Percentiles rank a stretch among this genome's conserved stretches.
phyloP scores from a whole-genome alignment of 2,113 vertebrate species.

The Saguinus midas region DNA sequence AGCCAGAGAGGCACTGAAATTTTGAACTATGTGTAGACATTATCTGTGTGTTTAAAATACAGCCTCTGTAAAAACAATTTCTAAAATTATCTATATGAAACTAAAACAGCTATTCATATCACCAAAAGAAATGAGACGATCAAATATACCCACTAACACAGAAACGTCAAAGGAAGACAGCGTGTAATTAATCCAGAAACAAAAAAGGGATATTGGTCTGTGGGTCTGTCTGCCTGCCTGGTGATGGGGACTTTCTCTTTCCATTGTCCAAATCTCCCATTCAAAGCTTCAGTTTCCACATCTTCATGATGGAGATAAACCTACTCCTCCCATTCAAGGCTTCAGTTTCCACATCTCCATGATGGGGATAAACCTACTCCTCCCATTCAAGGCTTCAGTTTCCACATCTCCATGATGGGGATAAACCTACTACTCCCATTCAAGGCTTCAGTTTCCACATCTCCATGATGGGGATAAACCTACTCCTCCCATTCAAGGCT shows the following conservation, averaged over 20 bases:
- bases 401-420: neutral
- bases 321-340: too few species aligned
- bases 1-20: neutral
- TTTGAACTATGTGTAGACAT: neutral
- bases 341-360: too few species aligned
- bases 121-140: neutral
- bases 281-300: neutral
- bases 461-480: neutral
- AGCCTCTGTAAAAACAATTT: neutral
- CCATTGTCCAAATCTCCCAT: accelerated
- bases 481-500: neutral
- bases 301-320: neutral
- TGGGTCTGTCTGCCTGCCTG: neutral
- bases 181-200: neutral
- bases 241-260: neutral
- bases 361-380: neutral
- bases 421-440: too few species aligned
- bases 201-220: neutral
- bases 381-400: neutral
- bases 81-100: neutral
- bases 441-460: too few species aligned
- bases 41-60: neutral
- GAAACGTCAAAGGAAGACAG: neutral
- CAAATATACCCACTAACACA: neutral
- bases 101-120: neutral